Percentiles rank a stretch among this genome's conserved stretches.
Evolutionary conservation across 2,888 invertebrate species (phyloP).

Genomic region (Sinopyrophorus schimmeli): DNA sequence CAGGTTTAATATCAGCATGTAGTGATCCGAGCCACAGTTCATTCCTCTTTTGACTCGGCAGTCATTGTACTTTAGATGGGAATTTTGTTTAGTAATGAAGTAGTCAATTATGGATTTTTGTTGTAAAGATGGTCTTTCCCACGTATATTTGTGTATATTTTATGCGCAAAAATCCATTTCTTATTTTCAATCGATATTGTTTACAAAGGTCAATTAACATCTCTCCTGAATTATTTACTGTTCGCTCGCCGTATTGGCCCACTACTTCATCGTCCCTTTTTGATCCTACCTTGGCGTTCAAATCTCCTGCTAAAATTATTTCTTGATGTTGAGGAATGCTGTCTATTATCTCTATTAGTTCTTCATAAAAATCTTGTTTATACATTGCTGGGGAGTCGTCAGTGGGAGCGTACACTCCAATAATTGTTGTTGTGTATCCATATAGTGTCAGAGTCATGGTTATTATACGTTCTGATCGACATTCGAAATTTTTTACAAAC

Average conservation of each 20-base stretch:
- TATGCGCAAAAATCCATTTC: too few relatives aligned
- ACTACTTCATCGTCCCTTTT: neutral
- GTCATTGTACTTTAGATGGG: neutral
- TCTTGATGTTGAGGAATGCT: conserved; percentile 1
- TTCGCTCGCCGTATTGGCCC: neutral
- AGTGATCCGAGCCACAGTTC: neutral
- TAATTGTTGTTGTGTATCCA: neutral
- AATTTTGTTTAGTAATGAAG: too few relatives aligned
- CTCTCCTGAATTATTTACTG: neutral
- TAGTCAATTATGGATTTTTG: conserved; percentile 2
- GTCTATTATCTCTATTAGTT: neutral
- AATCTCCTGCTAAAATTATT: neutral
- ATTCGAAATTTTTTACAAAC: too few relatives aligned
- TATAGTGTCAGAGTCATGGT: too few relatives aligned
- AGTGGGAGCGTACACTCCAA: neutral
- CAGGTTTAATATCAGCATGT: neutral
- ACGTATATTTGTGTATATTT: neutral
- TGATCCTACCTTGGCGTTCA: neutral
- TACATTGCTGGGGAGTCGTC: too few relatives aligned
- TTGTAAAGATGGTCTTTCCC: neutral
- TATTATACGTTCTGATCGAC: too few relatives aligned
- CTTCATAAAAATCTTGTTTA: neutral
- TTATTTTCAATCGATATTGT: neutral
- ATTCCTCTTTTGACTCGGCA: neutral
- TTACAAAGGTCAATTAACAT: conserved; percentile 1